Conservation (phyloP, 2,888 invertebrate species). For the Stenotaenia linearis region DNA sequence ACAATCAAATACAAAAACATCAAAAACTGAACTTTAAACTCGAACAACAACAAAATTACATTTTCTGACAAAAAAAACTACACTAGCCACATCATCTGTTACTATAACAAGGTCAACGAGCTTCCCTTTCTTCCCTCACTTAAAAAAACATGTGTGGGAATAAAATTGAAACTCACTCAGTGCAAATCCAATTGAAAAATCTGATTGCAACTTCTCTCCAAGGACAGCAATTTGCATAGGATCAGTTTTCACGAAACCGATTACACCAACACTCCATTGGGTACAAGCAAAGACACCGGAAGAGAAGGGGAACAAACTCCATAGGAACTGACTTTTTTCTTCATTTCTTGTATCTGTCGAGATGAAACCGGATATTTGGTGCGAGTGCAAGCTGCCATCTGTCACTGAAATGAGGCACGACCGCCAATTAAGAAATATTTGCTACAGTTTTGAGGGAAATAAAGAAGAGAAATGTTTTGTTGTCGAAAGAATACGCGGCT, state of each 20-base stretch:
- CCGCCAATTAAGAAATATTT: not conserved
- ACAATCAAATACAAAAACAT: too few species aligned
- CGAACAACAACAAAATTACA: not conserved
- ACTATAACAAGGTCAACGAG: not conserved
- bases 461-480: not conserved
- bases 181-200: not conserved
- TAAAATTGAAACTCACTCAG: not conserved
- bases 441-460: not conserved
- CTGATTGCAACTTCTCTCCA: not conserved
- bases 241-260: not conserved
- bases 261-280: not conserved
- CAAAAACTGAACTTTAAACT: too few species aligned
- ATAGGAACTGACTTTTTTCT: not conserved
- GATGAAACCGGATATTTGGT: not conserved
- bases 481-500: too few species aligned
- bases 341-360: too few species aligned
- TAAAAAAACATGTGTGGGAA: not conserved
- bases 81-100: not conserved
- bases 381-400: not conserved
- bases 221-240: not conserved
- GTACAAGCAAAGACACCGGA: not conserved
- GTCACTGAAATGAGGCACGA: not conserved
- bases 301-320: not conserved
- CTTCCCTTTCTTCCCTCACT: not conserved
- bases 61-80: not conserved